Conservation (phyloP, 1,140 invertebrate genomes). For the Drosophila insularis region DNA sequence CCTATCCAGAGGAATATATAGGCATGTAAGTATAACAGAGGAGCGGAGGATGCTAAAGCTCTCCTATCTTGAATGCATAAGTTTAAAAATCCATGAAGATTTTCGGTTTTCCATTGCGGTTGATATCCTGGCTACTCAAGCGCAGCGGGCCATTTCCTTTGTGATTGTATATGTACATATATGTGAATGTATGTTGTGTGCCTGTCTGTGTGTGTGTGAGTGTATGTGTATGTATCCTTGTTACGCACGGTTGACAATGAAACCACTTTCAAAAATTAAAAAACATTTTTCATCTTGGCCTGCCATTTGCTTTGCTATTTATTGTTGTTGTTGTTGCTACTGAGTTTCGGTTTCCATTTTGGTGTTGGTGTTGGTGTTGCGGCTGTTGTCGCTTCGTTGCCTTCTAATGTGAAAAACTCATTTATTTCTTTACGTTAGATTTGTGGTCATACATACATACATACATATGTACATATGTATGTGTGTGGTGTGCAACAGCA, state of each 20-base stretch:
- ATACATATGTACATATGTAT: not conserved
- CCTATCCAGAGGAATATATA: constrained; percentile 91
- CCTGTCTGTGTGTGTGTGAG: constrained; percentile 16
- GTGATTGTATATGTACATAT: constrained; percentile 7
- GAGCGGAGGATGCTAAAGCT: constrained; percentile 1
- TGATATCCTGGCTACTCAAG: constrained; percentile 66
- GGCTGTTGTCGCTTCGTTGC: constrained; percentile 72
- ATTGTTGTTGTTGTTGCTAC: constrained; percentile 40
- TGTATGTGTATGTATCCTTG: constrained; percentile 45
- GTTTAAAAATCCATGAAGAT: not conserved
- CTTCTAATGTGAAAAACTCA: constrained; percentile 79
- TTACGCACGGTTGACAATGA: constrained; percentile 82
- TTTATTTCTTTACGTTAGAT: constrained; percentile 79
- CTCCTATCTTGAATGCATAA: not conserved
- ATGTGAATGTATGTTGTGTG: not conserved
- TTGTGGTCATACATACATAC: constrained; percentile 62
- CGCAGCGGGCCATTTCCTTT: constrained; percentile 71
- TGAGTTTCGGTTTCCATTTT: constrained; percentile 36
- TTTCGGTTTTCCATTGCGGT: constrained; percentile 11
- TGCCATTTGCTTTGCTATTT: constrained; percentile 59
- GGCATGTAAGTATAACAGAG: constrained; percentile 85
- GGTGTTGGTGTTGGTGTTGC: constrained; percentile 49
- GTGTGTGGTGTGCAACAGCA: constrained; percentile 37
- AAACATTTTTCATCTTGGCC: constrained; percentile 81
- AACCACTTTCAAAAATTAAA: constrained; percentile 83